Conservation (phyloP, 2,797 vertebrate genomes). For the Graptemys geographica region DNA sequence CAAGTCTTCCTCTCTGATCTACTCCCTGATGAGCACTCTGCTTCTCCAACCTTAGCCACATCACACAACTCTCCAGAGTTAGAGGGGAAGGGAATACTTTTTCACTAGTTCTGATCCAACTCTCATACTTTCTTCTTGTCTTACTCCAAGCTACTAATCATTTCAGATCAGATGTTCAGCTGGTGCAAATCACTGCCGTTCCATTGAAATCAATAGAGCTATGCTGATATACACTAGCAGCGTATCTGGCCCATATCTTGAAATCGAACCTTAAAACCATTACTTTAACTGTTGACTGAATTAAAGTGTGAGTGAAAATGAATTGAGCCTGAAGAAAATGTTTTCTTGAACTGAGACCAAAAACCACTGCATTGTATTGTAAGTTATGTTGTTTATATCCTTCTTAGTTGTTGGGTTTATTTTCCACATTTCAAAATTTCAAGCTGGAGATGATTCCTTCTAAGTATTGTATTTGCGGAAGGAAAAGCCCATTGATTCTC, state of each 20-base stretch:
- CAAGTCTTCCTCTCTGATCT: neutral
- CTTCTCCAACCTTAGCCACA: neutral
- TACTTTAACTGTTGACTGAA: neutral
- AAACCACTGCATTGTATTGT: neutral
- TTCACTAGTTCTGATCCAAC: neutral
- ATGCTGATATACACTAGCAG: neutral
- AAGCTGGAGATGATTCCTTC: neutral
- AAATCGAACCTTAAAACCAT: neutral
- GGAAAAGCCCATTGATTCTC: neutral
- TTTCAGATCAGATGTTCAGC: accelerated
- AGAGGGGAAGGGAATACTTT: neutral
- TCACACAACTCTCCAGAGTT: neutral
- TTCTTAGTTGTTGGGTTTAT: neutral
- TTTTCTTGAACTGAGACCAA: neutral
- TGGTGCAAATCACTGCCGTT: neutral
- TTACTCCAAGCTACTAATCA: neutral
- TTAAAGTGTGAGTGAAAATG: neutral
- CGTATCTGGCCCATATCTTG: neutral
- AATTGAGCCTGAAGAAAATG: neutral
- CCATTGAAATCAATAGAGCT: neutral
- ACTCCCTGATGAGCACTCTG: neutral
- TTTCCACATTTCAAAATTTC: neutral
- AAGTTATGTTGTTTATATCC: neutral
- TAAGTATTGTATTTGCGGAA: conserved; percentile 2
- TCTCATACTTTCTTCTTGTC: neutral